Percentiles rank a stretch among this genome's conserved stretches.
Conservation (phyloP, 2,113 vertebrate species). For the Corynorhinus townsendii region DNA sequence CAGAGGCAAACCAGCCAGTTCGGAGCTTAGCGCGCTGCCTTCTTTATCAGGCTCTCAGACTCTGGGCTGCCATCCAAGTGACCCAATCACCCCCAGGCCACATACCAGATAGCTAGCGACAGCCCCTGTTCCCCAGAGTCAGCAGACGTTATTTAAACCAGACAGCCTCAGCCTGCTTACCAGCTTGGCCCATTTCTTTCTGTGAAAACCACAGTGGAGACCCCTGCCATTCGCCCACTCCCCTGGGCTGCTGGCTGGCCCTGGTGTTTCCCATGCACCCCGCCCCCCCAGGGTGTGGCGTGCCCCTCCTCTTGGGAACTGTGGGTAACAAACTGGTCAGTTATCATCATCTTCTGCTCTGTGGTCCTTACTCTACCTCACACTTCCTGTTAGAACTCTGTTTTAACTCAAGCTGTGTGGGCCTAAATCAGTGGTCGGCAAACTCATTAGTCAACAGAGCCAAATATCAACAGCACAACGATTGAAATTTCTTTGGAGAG, state of each 20-base stretch:
- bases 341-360: not conserved
- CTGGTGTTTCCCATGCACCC: rapidly evolving
- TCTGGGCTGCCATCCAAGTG: not conserved
- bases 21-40: not conserved
- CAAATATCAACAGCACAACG: no score
- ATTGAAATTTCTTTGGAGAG: no score
- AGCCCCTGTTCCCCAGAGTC: not conserved
- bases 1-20: not conserved
- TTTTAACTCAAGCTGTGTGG: not conserved
- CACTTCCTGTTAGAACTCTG: rapidly evolving
- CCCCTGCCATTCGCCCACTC: rapidly evolving
- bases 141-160: no score
- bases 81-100: not conserved
- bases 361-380: not conserved
- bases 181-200: not conserved
- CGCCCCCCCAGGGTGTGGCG: no score
- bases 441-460: no score
- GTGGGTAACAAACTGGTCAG: not conserved
- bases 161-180: not conserved
- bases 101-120: not conserved
- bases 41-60: not conserved
- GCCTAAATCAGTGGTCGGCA: no score
- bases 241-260: not conserved
- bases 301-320: not conserved
- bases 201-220: not conserved